Conservation (phyloP, 2,797 vertebrate genomes). For the Podarcis siculus region DNA sequence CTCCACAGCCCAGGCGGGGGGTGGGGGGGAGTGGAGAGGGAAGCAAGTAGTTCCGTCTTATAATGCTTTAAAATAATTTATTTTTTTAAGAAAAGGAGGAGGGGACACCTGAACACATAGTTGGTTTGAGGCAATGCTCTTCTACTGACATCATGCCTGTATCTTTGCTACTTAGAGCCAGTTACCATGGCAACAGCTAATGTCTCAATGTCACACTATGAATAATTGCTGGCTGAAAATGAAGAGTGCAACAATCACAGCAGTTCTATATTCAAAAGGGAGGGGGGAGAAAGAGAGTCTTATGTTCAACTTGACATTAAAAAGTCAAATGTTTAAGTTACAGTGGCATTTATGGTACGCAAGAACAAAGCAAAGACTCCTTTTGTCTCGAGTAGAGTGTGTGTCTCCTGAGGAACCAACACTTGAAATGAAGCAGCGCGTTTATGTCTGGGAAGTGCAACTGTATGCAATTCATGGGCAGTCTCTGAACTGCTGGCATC, state of each 20-base stretch:
- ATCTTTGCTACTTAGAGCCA: constrained; percentile 65
- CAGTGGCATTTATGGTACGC: not conserved
- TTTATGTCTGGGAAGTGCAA: constrained; percentile 3
- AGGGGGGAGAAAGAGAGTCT: constrained; percentile 31
- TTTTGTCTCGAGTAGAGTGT: not conserved
- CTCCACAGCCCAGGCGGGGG: not conserved
- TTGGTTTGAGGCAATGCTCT: constrained; percentile 46
- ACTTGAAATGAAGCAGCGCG: constrained; percentile 3
- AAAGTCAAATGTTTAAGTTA: constrained; percentile 39
- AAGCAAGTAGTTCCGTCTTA: not conserved
- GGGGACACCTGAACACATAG: not conserved
- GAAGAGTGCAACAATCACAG: constrained; percentile 53
- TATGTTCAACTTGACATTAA: constrained; percentile 40
- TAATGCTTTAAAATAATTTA: not conserved
- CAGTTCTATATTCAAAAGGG: constrained; percentile 9
- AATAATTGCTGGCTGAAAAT: constrained; percentile 65
- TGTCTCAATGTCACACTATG: constrained; percentile 77
- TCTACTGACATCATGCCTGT: constrained; percentile 66
- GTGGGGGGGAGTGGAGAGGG: not conserved
- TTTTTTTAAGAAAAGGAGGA: not conserved
- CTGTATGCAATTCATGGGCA: not conserved
- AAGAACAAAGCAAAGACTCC: constrained; percentile 1
- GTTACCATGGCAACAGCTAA: constrained; percentile 84
- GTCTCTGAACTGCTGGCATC: not conserved
- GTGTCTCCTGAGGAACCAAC: not conserved